Evolutionary conservation across 2,888 invertebrate genomes (phyloP), one percentile per base, ranked within the genome.

Genomic region (Synanthedon tipuliformis): DNA sequence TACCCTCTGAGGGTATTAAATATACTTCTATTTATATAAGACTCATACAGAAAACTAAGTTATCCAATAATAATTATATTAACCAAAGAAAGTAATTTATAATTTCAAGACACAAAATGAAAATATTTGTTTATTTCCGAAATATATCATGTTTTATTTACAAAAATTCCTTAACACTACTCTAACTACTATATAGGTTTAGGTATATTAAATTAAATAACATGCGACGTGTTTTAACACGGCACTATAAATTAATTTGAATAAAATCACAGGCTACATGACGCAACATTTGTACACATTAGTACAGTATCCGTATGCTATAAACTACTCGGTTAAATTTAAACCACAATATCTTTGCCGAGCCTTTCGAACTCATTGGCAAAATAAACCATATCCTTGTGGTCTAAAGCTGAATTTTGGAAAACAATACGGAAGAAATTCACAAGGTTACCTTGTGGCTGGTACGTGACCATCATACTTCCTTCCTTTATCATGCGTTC

Each of bases 381-480:
- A 63, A 98, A 92, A 79, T 94, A 95, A 62, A 92, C 85, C 91
- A 98, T 94, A 81, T 98, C 98, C 16, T 90, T 88, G 61, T 92
- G 90, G 51, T 92, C 93, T 54, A 97, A 88, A 15, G 93, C 94
- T 2, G 97, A 96, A 79, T 95, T 98, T 79, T 97, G 97, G 68
- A 95, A 90, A 51, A 98, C 97, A 61, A 98, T 92, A 56, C 98
- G 90, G 90, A 98, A 98, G 89, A 98, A 98, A 81, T 99, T 98
- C 1, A 96, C 96, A 56, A 92, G 88, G 52, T 92, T 88, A 53
- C 93, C 92, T 61, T 96, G 90, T 0, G 97, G 95, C 69, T 98
- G 98, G 77, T 99, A 98, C 50, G 97, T 97, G 59, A 98, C 93
- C 94, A 99, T 95, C 93, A 97, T 96, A 50, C 94, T 93, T 34